These are phyloP conservation scores for Cassiopea andromeda DNA, from an alignment of 30 jellyfish, hydroid and myxozoan genomes.

Conservation along the genomic window DNA sequence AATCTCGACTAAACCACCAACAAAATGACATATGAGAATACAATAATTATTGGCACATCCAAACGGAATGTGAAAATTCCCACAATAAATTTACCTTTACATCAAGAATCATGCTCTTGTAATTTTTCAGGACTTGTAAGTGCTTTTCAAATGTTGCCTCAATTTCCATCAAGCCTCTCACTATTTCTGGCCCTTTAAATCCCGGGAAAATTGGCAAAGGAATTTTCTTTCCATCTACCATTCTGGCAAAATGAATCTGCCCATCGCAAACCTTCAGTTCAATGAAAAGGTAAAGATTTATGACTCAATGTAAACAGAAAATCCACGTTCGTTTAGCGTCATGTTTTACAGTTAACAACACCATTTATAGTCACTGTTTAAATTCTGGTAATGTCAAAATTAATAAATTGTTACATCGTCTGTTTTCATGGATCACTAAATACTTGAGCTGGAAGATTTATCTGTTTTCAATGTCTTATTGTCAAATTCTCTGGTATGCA, in stretches of 20 bases:
- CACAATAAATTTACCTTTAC: slow-evolving; percentile 77
- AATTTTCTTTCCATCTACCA: slow-evolving; percentile 60
- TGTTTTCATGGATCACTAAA: too few relatives aligned
- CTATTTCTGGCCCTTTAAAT: slow-evolving; percentile 96
- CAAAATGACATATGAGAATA: not conserved
- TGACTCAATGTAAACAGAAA: not conserved
- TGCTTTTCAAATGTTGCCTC: slow-evolving; percentile 95
- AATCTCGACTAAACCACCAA: too few relatives aligned
- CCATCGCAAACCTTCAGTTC: slow-evolving; percentile 92
- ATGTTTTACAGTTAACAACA: too few relatives aligned
- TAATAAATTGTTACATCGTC: too few relatives aligned
- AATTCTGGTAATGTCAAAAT: too few relatives aligned
- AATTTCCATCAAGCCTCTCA: slow-evolving; percentile 86
- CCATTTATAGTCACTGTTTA: too few relatives aligned
- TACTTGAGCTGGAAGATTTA: too few relatives aligned
- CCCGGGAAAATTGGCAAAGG: slow-evolving; percentile 92
- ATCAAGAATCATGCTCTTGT: slow-evolving; percentile 87
- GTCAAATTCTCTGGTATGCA: too few relatives aligned
- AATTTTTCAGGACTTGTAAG: slow-evolving; percentile 78
- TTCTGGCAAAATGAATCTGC: slow-evolving; percentile 88
- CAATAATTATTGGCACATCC: not conserved
- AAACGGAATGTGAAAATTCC: too few relatives aligned
- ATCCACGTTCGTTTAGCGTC: too few relatives aligned
- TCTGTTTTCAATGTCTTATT: too few relatives aligned
- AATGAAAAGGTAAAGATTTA: not conserved